Percentiles rank a stretch among this genome's conserved stretches.
These are phyloP conservation scores for Hylaea fasciaria DNA, from an alignment of 2,888 invertebrate genomes.

Conservation along the genomic window DNA sequence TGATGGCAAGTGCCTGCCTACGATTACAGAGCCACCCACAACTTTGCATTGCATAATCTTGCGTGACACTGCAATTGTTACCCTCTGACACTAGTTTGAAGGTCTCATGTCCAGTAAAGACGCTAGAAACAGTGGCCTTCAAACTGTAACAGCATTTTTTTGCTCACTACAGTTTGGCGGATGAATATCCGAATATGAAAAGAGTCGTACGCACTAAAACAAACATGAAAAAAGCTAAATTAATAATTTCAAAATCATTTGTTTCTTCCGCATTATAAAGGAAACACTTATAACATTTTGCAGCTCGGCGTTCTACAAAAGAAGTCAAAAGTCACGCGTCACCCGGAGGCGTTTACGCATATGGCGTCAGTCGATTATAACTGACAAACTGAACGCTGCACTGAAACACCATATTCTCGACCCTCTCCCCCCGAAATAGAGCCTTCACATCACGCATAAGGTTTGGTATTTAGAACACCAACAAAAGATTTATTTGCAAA, in stretches of 20 bases:
- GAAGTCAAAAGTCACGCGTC: constrained; percentile 69
- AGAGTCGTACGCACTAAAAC: too few species aligned
- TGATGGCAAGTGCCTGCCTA: too few species aligned
- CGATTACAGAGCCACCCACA: too few species aligned
- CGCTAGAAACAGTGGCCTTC: too few species aligned
- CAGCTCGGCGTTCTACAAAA: constrained; percentile 55
- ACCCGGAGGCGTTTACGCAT: constrained; percentile 62
- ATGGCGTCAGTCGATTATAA: constrained; percentile 51
- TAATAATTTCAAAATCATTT: neutral
- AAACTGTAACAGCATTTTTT: too few species aligned
- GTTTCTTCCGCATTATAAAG: neutral
- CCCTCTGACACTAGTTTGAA: too few species aligned
- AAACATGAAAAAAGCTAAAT: too few species aligned
- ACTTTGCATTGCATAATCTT: too few species aligned
- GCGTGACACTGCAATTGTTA: too few species aligned
- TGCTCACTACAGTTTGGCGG: too few species aligned
- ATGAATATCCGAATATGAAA: too few species aligned
- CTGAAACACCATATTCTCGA: constrained; percentile 29
- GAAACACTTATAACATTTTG: neutral
- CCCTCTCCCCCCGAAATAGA: constrained; percentile 32
- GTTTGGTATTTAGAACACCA: constrained; percentile 36
- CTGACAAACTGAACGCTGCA: constrained; percentile 31
- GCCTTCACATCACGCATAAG: constrained; percentile 2
- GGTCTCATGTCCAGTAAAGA: too few species aligned
- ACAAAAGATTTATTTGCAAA: constrained; percentile 58